Evolutionary conservation across 2,797 vertebrate genomes (phyloP).

Genomic region (Gambelia wislizenii): DNA sequence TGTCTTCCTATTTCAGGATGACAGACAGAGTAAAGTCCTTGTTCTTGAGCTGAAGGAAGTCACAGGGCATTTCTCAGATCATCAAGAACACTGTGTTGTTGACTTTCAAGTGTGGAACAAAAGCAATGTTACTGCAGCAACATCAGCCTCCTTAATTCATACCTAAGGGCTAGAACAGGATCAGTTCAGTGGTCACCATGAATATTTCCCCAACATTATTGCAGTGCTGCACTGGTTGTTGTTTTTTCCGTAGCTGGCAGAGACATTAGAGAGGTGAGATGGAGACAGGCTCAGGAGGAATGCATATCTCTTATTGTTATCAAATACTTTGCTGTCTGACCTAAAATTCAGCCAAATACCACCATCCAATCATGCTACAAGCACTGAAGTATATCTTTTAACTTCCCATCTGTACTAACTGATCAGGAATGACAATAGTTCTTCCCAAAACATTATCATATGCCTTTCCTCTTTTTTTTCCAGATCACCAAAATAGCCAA

Average conservation of each 20-base stretch:
- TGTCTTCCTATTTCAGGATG: neutral
- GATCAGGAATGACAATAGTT: neutral
- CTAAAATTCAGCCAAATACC: constrained; percentile 16
- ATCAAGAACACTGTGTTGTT: neutral
- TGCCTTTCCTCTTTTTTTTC: neutral
- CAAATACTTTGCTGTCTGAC: neutral
- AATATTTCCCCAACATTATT: neutral
- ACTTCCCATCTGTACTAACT: constrained; percentile 7
- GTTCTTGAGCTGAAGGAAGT: neutral
- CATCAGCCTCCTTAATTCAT: neutral
- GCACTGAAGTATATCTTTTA: neutral
- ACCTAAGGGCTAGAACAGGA: neutral
- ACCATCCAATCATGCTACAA: neutral
- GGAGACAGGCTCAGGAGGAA: neutral
- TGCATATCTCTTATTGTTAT: neutral
- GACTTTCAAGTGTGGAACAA: neutral
- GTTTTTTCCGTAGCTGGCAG: neutral
- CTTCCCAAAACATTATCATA: neutral
- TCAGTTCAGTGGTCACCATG: neutral
- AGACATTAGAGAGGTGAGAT: constrained; percentile 28
- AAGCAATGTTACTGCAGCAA: neutral
- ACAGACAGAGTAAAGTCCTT: neutral
- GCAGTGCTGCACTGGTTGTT: neutral
- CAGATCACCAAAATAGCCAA: neutral
- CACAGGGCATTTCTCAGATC: neutral